phyloP scores from a whole-genome alignment of 1,140 invertebrate species.

The Scaptomyza hsui region DNA sequence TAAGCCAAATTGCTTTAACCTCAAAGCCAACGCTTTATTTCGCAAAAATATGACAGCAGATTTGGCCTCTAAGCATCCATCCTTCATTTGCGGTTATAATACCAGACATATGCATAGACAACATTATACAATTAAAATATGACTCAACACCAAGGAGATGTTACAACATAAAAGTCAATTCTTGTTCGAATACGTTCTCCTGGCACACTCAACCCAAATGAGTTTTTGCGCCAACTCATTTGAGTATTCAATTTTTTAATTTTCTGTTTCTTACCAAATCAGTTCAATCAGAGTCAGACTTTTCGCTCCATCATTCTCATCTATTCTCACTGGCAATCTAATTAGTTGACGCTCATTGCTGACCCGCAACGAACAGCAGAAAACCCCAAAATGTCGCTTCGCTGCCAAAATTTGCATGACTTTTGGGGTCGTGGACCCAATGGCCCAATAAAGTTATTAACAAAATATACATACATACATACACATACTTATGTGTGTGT shows the following conservation, averaged over 20 bases:
- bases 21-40: constrained; percentile 27
- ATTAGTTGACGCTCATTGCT: constrained; percentile 16
- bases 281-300: constrained; percentile 59
- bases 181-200: neutral
- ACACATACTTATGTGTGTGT: no score
- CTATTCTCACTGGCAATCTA: constrained; percentile 27
- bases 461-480: neutral
- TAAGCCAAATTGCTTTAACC: constrained; percentile 59
- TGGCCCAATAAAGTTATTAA: constrained; percentile 41
- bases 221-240: constrained; percentile 54
- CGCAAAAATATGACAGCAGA: constrained; percentile 20
- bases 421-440: constrained; percentile 28
- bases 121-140: no score
- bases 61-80: constrained; percentile 16
- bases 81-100: constrained; percentile 6
- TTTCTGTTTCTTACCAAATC: constrained; percentile 48
- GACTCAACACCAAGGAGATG: neutral
- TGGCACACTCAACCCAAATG: constrained; percentile 16
- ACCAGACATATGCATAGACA: constrained; percentile 1
- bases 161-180: neutral
- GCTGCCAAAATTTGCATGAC: constrained; percentile 27
- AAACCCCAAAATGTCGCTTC: constrained; percentile 3
- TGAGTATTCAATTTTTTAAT: constrained; percentile 48
- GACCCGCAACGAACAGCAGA: neutral
- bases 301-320: constrained; percentile 35